Base-by-base conservation (phyloP, 2,113 vertebrate species). In the Potamarius usumacintae region DNA sequence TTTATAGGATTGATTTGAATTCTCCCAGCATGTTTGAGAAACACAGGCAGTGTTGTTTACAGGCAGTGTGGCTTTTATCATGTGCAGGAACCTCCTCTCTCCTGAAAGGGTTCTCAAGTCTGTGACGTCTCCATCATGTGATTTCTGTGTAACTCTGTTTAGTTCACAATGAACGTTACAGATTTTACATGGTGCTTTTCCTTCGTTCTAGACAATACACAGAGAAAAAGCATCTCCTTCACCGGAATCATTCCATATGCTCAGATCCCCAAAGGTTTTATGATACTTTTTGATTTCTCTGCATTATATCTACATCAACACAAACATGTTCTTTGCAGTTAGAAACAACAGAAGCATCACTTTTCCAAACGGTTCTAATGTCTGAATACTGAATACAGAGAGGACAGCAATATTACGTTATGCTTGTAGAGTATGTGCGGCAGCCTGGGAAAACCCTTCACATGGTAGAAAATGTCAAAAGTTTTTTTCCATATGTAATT, bases 161-260 rank as follows among this genome's bases (percentile, higher is more conserved):
- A 67, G 89, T 83, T 84, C 50, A 74, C n/a, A 86, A 81, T n/a
- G 62, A 58, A 48, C 94, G 90, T 93, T 90, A 92, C 90, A 67
- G 42, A 91, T 96, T 97, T 99, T 94, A 99, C 95, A 94, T 94
- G 93, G 95, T 99, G 95, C 97, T 98, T 99, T 96, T 99, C 96
- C 96, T 99, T 97, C 96, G 94, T 99, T 99, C 97, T 99, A 99
- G 98, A 99, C 96, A 94, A 96, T 98, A 97, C 98, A 99, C 96
- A 99, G 97, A 96, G 97, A 99, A 96, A 99, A 97, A 98, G 97
- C 97, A 94, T 99, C 98, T 95, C 98, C 97, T 96, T 97, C 97
- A 96, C 96, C 97, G 97, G 98, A 99, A 97, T 96, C 97, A 96
- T 98, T 98, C 97, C 97, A 99, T 97, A 99, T 99, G 98, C 97